Evolutionary conservation across 2,888 invertebrate genomes (phyloP).

Genomic region (Formica aserva): DNA sequence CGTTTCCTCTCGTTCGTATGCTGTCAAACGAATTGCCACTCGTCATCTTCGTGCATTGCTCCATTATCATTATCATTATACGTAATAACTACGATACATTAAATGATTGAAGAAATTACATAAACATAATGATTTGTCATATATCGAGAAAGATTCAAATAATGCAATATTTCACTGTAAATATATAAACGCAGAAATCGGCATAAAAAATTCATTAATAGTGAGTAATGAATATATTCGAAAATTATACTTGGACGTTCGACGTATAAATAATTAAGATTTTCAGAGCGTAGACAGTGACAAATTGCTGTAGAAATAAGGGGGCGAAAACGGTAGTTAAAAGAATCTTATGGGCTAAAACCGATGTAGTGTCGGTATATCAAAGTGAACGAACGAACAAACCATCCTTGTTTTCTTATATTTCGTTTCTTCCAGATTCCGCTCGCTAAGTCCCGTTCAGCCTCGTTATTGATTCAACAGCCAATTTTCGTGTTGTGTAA

Average conservation of each 20-base stretch:
- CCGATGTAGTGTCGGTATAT: slow-evolving; percentile 63
- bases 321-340: slow-evolving; percentile 53
- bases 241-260: slow-evolving; percentile 56
- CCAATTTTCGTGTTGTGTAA: slow-evolving; percentile 44
- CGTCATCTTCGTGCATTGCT: background rate
- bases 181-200: background rate
- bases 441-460: slow-evolving; percentile 34
- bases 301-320: slow-evolving; percentile 71
- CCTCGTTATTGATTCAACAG: slow-evolving; percentile 53
- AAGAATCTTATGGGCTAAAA: slow-evolving; percentile 60
- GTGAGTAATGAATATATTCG: slow-evolving; percentile 56
- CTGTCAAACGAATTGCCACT: slow-evolving; percentile 8
- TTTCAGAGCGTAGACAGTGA: slow-evolving; percentile 72
- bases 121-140: background rate
- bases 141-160: background rate
- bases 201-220: slow-evolving; percentile 29
- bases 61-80: background rate
- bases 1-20: background rate
- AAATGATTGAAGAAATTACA: background rate
- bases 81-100: background rate
- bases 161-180: background rate
- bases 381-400: slow-evolving; percentile 61
- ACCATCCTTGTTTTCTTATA: slow-evolving; percentile 61
- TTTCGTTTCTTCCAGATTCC: slow-evolving; percentile 61
- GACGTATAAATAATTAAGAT: slow-evolving; percentile 71